Evolutionary conservation across 2,888 invertebrate genomes (phyloP).

Genomic region (Hesperia comma): DNA sequence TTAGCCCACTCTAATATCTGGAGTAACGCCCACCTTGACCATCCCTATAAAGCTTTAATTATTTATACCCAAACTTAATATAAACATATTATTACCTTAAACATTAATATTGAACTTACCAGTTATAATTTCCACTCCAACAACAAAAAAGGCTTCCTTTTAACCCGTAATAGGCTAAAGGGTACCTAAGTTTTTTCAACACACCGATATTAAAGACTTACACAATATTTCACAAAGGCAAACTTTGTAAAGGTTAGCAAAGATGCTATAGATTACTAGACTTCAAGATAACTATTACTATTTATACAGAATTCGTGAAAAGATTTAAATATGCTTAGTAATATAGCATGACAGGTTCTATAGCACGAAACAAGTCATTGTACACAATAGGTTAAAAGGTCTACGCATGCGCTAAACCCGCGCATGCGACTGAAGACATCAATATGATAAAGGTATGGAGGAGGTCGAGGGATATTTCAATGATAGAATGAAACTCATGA

Average conservation of each 20-base stretch:
- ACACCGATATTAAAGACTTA: neutral
- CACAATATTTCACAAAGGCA: neutral
- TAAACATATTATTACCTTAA: slow-evolving; percentile 43
- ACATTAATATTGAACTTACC: slow-evolving; percentile 64
- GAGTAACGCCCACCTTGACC: slow-evolving; percentile 69
- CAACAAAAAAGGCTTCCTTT: slow-evolving; percentile 28
- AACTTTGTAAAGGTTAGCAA: neutral
- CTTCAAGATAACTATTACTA: neutral
- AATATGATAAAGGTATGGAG: slow-evolving; percentile 66
- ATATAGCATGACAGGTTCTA: slow-evolving; percentile 68
- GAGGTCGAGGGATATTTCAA: slow-evolving; percentile 63
- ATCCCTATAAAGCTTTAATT: slow-evolving; percentile 43
- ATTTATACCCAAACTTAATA: slow-evolving; percentile 38
- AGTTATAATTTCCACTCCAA: slow-evolving; percentile 60
- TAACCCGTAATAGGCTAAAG: neutral
- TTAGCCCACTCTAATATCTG: slow-evolving; percentile 73
- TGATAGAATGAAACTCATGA: slow-evolving; percentile 71
- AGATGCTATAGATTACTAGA: slow-evolving; percentile 1
- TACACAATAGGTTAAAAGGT: slow-evolving; percentile 59
- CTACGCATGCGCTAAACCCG: slow-evolving; percentile 50
- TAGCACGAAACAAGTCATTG: slow-evolving; percentile 59
- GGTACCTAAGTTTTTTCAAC: neutral
- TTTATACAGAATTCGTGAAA: neutral
- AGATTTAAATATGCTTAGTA: slow-evolving; percentile 59
- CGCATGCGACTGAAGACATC: slow-evolving; percentile 70